Evolutionary conservation across 2,113 vertebrate species (phyloP).

Genomic region (Cyanoramphus novaezelandiae): DNA sequence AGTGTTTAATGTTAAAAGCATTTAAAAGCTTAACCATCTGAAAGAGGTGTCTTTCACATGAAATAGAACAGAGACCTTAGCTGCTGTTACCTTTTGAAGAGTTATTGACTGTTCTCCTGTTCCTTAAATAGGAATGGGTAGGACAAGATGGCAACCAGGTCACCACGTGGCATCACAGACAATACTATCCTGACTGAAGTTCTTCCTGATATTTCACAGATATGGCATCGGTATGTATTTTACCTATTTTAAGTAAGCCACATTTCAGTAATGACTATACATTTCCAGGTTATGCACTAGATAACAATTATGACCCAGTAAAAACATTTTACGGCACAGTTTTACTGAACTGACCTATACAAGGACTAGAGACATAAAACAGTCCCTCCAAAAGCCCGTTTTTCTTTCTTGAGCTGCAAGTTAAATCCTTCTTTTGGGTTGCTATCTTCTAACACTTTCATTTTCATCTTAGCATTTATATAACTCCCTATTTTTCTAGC

Average conservation of each 20-base stretch:
- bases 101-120: not conserved
- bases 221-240: not conserved
- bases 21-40: not conserved
- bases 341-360: not conserved
- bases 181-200: not conserved
- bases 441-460: not conserved
- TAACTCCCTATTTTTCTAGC: not conserved
- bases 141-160: not conserved
- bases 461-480: not conserved
- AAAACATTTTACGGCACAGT: not conserved
- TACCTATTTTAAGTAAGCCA: not conserved
- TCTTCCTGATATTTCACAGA: not conserved
- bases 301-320: not conserved
- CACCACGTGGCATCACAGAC: not conserved
- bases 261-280: not conserved
- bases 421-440: not conserved
- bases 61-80: not conserved
- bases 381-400: not conserved
- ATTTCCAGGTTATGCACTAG: not conserved
- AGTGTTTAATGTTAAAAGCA: not conserved
- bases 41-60: not conserved
- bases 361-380: not conserved
- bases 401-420: not conserved
- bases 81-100: not conserved
- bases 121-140: not conserved